phyloP scores from a whole-genome alignment of 2,888 invertebrate species.

The Chymomyza fuscimana region DNA sequence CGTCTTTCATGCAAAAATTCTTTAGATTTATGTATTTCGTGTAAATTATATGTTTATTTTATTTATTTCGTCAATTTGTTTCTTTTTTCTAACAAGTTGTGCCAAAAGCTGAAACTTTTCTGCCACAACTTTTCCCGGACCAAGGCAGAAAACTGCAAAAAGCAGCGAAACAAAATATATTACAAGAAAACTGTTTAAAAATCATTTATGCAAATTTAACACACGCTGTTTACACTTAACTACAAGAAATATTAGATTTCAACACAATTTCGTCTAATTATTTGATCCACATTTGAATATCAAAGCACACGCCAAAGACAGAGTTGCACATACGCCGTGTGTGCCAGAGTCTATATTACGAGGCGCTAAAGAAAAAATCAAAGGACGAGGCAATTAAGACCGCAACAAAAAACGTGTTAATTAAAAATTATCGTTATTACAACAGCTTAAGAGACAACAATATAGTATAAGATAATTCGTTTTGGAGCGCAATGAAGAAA shows the following conservation, averaged over 20 bases:
- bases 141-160: not conserved
- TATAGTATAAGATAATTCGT: too few relatives aligned
- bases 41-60: constrained; percentile 37
- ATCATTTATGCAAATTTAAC: constrained; percentile 57
- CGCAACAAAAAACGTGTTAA: constrained; percentile 25
- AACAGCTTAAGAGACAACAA: not conserved
- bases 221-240: constrained; percentile 17
- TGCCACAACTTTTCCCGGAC: not conserved
- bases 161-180: not conserved
- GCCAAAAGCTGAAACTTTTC: not conserved
- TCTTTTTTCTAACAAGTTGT: constrained; percentile 36
- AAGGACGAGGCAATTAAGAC: not conserved
- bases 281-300: constrained; percentile 43
- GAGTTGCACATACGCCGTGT: constrained; percentile 28
- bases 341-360: not conserved
- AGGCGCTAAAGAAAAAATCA: not conserved
- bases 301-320: constrained; percentile 36
- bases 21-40: constrained; percentile 49
- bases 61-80: not conserved
- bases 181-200: constrained; percentile 33
- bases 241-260: constrained; percentile 30
- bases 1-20: not conserved
- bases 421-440: constrained; percentile 36
- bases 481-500: too few relatives aligned
- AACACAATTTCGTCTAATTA: constrained; percentile 44